Conservation (phyloP, 2,113 vertebrate species). For the Plestiodon gilberti region DNA sequence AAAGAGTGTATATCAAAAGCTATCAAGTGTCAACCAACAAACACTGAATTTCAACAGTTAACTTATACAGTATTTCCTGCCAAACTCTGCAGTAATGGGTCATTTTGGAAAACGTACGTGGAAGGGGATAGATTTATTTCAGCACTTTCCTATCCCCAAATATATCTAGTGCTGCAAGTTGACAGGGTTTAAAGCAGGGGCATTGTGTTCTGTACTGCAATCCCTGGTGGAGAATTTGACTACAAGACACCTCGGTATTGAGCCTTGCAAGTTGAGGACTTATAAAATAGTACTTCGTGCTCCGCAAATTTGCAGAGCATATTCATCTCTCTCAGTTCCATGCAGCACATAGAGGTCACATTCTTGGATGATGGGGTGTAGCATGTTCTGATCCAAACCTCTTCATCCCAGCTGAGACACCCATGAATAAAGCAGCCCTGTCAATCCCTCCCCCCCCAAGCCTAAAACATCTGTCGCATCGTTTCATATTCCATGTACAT, state of each 20-base stretch:
- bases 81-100: not conserved
- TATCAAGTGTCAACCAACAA: not conserved
- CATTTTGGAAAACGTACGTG: not conserved
- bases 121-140: not conserved
- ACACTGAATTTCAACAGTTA: not conserved
- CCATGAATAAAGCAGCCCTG: not conserved
- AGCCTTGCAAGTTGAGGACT: not conserved
- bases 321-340: not conserved
- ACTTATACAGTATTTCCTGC: not conserved
- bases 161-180: not conserved
- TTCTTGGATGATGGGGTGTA: not conserved
- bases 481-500: not conserved
- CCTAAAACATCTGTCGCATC: not conserved
- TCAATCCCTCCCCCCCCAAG: not conserved
- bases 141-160: not conserved
- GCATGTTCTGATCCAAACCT: not conserved
- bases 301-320: not conserved
- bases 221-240: not conserved
- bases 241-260: not conserved
- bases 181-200: not conserved
- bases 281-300: not conserved
- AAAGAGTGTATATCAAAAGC: not conserved
- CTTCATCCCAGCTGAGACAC: not conserved
- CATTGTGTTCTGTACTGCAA: not conserved
- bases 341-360: not conserved